Conservation (phyloP, 2,113 vertebrate genomes). For the Gavia stellata region DNA sequence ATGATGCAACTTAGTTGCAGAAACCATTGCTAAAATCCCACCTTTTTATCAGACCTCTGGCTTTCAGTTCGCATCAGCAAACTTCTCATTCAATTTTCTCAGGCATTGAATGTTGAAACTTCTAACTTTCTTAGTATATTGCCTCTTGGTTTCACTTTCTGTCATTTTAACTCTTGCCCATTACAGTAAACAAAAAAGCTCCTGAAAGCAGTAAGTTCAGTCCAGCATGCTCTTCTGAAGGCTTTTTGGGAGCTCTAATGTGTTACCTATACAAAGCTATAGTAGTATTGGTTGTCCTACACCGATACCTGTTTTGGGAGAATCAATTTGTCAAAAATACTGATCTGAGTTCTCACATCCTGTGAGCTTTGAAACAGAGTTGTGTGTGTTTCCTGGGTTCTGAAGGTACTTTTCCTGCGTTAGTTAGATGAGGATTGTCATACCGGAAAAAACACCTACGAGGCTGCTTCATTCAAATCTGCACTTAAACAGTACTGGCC, state of each 20-base stretch:
- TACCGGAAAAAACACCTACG: neutral
- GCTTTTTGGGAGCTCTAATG: neutral
- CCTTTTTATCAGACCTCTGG: neutral
- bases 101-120: rapidly evolving
- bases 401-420: neutral
- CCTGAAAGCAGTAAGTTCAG: neutral
- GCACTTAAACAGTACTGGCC: neutral
- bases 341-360: neutral
- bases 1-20: neutral
- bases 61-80: neutral
- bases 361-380: neutral
- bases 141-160: neutral
- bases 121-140: neutral
- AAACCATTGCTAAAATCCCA: neutral
- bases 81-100: neutral
- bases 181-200: neutral
- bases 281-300: neutral
- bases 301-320: neutral
- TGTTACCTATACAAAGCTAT: neutral
- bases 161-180: neutral
- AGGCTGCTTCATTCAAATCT: neutral
- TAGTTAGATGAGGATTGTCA: neutral
- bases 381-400: neutral
- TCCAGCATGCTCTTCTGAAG: neutral
- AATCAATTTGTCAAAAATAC: neutral